Evolutionary conservation across 2,888 invertebrate genomes (phyloP).

Genomic region (Nebria brevicollis): DNA sequence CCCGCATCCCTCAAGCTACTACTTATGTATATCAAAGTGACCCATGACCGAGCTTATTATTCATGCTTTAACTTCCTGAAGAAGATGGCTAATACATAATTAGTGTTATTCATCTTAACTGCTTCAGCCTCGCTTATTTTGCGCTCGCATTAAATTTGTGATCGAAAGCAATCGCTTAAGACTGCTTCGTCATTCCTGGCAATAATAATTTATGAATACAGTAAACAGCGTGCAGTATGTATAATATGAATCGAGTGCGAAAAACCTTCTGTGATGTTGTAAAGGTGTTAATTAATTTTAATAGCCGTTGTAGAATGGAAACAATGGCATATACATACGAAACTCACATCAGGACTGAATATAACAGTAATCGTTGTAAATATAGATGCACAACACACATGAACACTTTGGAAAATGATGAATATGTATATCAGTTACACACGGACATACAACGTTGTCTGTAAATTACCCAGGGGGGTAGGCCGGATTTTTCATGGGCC

Average conservation of each 20-base stretch:
- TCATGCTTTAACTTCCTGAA: no score
- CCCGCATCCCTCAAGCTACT: background rate
- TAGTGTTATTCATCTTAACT: no score
- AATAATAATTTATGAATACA: background rate
- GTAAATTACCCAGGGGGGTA: constrained; percentile 17
- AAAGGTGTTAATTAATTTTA: constrained; percentile 15
- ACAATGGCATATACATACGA: background rate
- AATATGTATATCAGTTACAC: background rate
- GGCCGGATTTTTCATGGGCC: background rate
- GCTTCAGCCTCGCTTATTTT: no score
- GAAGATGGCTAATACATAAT: no score
- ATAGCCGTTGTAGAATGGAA: constrained; percentile 3
- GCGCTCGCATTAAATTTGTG: no score
- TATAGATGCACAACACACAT: constrained; percentile 14
- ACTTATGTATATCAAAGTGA: no score
- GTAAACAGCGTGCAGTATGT: background rate
- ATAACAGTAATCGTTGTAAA: constrained; percentile 24
- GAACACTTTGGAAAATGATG: constrained; percentile 6
- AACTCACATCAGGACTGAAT: background rate
- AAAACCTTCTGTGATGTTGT: background rate
- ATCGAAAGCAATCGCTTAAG: no score
- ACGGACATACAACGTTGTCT: constrained; percentile 4
- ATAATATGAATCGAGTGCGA: background rate
- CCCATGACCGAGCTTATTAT: no score
- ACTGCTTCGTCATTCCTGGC: no score